Conservation (phyloP, 2,888 invertebrate species). For the Drosophila multiciliata region DNA sequence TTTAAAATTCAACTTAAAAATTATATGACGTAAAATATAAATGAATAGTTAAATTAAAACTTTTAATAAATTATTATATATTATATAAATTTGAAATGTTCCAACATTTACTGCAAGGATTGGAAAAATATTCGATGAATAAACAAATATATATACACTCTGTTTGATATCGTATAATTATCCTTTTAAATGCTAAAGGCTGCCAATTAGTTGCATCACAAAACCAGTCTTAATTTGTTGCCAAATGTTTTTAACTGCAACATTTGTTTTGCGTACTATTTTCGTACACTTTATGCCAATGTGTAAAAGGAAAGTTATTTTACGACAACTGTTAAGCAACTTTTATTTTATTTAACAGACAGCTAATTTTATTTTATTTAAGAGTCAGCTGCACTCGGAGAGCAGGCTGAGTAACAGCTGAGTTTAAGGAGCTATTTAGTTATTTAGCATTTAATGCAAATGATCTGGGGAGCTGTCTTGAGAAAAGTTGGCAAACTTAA, state of each 20-base stretch:
- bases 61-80: not conserved
- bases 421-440: not conserved
- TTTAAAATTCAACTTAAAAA: too few relatives aligned
- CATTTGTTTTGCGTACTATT: constrained; percentile 38
- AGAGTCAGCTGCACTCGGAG: constrained; percentile 2
- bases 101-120: too few relatives aligned
- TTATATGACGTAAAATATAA: not conserved
- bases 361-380: not conserved
- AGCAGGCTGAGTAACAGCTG: not conserved
- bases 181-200: not conserved
- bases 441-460: not conserved
- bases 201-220: not conserved
- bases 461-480: constrained; percentile 7
- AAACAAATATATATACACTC: not conserved
- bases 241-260: constrained; percentile 36
- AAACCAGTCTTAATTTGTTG: not conserved
- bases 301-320: constrained; percentile 46
- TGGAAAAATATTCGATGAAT: too few relatives aligned
- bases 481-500: not conserved
- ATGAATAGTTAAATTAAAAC: not conserved
- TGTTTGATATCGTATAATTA: not conserved
- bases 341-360: constrained; percentile 24
- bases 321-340: constrained; percentile 30
- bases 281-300: constrained; percentile 33
- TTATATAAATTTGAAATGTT: too few relatives aligned